Base-by-base conservation (phyloP, 2,888 invertebrate genomes). In the Pantelozetes paolii region DNA sequence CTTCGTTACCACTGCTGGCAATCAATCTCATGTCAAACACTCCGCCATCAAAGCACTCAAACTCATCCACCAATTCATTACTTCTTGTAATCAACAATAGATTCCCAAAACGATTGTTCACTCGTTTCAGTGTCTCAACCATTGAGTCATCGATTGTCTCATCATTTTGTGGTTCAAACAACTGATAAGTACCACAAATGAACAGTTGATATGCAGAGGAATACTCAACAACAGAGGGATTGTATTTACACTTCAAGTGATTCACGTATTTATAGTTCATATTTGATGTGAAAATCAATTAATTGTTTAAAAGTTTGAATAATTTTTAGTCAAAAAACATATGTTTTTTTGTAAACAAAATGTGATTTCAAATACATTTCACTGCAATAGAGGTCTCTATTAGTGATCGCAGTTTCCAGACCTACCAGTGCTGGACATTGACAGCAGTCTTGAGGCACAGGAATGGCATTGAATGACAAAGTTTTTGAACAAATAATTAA, bases 101-200 rank as follows among this genome's bases (percentile, higher is more conserved):
- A 45, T 45, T 70, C 18, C 73, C 73, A 1, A 67, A 48, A 28
- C 73, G 73, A 71, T 67, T 69, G 36, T 73, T 73, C 11, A 48
- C 48, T 40, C 23, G 45, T 15, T 32, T 26, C 8, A 28, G 42
- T 8, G n/a, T 28, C 40, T 64, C 45, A 0, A 20, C n/a, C 6
- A n/a, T 36, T 1, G 2, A 6, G 20, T 40, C 23, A 62, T 18
- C 32, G 20, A 11, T 62, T 2, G 20, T 54, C 2, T 30, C n/a
- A n/a, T 5, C n/a, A n/a, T n/a, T n/a, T n/a, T n/a, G n/a, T n/a
- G 20, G 18, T n/a, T 73, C 73, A n/a, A 42, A 23, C 18, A 73
- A 23, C 36, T 73, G 30, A 54, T 73, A 73, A 0, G 73, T 70
- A 6, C 73, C 73, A 20, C 59, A 62, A 45, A 73, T 48, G 32